phyloP scores from a whole-genome alignment of 92 coral and sea anemone genomes.

The Phenganax subtilis region DNA sequence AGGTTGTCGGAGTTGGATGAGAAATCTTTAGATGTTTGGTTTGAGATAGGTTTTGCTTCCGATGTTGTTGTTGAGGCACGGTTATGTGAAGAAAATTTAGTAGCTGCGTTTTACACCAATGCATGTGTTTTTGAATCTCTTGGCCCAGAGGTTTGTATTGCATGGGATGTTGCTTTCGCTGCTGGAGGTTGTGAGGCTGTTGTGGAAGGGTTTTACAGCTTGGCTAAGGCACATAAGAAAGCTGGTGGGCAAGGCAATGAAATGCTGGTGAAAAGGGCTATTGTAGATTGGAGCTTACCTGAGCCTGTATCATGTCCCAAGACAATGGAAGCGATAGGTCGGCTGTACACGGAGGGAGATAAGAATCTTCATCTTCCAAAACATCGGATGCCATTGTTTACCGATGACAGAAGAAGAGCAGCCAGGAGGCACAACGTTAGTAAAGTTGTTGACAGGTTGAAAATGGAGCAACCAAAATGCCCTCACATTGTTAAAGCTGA shows the following conservation, averaged over 20 bases:
- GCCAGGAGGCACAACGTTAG: slow-evolving; percentile 7
- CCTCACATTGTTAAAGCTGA: slow-evolving; percentile 8
- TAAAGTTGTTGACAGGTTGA: slow-evolving; percentile 9
- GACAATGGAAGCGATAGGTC: slow-evolving; percentile 6
- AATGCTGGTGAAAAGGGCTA: slow-evolving; percentile 3
- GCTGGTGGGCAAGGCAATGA: slow-evolving; percentile 17
- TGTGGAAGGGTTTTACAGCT: slow-evolving; percentile 30
- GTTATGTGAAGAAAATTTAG: slow-evolving; percentile 31
- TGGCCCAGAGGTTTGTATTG: slow-evolving; percentile 28
- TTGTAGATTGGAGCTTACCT: slow-evolving; percentile 27
- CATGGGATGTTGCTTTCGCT: neutral
- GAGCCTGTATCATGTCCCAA: slow-evolving; percentile 1
- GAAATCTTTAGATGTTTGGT: slow-evolving; percentile 18
- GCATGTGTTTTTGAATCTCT: slow-evolving; percentile 18
- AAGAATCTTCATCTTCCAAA: neutral
- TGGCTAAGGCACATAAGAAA: slow-evolving; percentile 22
- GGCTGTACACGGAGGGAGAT: slow-evolving; percentile 8
- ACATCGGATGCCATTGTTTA: slow-evolving; percentile 7
- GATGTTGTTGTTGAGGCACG: slow-evolving; percentile 32
- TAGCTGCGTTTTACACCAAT: slow-evolving; percentile 21
- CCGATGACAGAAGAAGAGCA: slow-evolving; percentile 28
- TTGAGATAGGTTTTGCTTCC: slow-evolving; percentile 16
- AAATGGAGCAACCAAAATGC: slow-evolving; percentile 10
- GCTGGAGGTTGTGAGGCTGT: slow-evolving; percentile 13
- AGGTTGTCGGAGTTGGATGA: slow-evolving; percentile 6